These are phyloP conservation scores for Cheracebus regulus DNA, from an alignment of 2,797 vertebrate genomes.

Conservation along the genomic window DNA sequence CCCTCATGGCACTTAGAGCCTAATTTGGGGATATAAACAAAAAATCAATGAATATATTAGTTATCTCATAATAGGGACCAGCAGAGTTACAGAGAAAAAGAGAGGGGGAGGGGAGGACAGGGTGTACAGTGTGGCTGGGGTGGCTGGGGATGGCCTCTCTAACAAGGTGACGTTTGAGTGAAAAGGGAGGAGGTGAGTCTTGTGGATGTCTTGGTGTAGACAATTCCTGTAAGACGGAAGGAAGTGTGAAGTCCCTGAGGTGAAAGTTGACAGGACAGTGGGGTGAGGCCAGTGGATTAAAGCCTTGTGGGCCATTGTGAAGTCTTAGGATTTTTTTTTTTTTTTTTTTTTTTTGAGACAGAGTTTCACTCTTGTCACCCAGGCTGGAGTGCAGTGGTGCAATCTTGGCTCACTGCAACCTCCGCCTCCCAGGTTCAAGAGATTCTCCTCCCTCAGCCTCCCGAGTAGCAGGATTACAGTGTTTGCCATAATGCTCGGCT, in stretches of 20 bases:
- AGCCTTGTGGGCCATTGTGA: background rate
- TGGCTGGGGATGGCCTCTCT: rapidly evolving
- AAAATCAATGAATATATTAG: too few relatives aligned
- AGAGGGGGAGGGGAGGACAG: background rate
- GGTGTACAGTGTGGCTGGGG: background rate
- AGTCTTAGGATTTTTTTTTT: too few relatives aligned
- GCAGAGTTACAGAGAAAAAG: background rate
- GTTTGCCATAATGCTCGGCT: too few relatives aligned
- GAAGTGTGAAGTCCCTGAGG: background rate
- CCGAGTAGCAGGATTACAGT: too few relatives aligned
- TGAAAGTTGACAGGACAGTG: background rate
- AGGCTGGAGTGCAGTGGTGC: too few relatives aligned
- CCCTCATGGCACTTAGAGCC: background rate
- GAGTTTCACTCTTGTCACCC: too few relatives aligned
- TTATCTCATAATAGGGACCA: too few relatives aligned
- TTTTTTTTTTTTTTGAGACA: too few relatives aligned
- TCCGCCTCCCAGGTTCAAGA: too few relatives aligned
- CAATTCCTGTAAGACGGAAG: background rate
- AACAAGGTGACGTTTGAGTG: background rate
- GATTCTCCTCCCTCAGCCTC: too few relatives aligned
- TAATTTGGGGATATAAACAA: background rate
- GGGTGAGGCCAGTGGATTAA: background rate
- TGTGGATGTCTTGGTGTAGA: background rate
- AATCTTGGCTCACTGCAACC: too few relatives aligned
- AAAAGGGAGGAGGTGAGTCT: background rate